Evolutionary conservation across 2,113 vertebrate genomes (phyloP).

Genomic region (Nothocercus nigrocapillus): DNA sequence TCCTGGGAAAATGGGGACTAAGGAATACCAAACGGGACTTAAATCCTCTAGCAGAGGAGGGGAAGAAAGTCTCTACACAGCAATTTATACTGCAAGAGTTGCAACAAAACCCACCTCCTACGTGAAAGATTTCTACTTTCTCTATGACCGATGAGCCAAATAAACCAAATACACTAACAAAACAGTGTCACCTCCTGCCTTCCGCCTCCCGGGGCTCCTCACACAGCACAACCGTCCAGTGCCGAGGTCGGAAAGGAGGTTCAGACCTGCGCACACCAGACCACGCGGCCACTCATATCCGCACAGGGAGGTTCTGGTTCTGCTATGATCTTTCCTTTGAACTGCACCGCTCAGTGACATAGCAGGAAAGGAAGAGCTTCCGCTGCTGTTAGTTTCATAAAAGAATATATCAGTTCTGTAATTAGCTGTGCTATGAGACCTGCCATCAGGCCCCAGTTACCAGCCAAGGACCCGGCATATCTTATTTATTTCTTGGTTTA

Average conservation of each 20-base stretch:
- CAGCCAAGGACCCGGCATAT: rapidly evolving
- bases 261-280: background rate
- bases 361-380: background rate
- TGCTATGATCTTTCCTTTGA: background rate
- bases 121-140: background rate
- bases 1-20: rapidly evolving
- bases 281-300: background rate
- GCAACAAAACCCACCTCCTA: rapidly evolving
- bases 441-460: background rate
- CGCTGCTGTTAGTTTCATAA: rapidly evolving
- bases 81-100: background rate
- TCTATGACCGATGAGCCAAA: background rate
- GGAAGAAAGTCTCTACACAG: rapidly evolving
- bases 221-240: background rate
- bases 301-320: background rate
- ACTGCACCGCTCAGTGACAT: rapidly evolving
- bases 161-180: background rate
- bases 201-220: rapidly evolving
- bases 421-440: background rate
- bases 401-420: rapidly evolving
- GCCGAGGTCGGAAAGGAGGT: rapidly evolving
- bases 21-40: background rate
- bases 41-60: rapidly evolving
- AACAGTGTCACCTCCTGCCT: background rate
- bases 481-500: rapidly evolving